Evolutionary conservation across 2,113 vertebrate species (phyloP).

Genomic region (Indri indri): DNA sequence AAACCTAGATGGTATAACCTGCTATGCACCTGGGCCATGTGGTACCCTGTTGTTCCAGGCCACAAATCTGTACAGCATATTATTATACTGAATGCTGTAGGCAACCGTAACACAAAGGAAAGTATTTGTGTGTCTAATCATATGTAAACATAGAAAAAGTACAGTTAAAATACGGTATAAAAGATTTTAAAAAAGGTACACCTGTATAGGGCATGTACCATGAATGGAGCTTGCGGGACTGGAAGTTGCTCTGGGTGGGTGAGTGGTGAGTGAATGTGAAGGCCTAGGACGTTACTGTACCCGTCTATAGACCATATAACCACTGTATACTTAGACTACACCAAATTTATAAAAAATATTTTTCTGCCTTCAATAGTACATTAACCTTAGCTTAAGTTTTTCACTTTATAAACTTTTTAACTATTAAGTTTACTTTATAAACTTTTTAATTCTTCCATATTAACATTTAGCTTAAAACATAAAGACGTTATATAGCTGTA

Average conservation of each 20-base stretch:
- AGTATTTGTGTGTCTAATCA: too few relatives aligned
- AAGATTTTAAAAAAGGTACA: too few relatives aligned
- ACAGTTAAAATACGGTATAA: too few relatives aligned
- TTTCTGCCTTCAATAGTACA: too few relatives aligned
- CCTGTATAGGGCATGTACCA: too few relatives aligned
- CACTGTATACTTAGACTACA: not conserved
- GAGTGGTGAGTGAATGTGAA: not conserved
- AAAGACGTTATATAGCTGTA: not conserved
- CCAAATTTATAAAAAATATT: not conserved
- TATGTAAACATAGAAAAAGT: not conserved
- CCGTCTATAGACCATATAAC: not conserved
- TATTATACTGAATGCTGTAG: too few relatives aligned
- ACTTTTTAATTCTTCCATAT: too few relatives aligned
- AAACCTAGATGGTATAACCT: not conserved
- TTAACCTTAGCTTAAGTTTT: not conserved
- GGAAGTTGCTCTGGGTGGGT: not conserved
- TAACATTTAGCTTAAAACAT: not conserved
- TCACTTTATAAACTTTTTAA: not conserved
- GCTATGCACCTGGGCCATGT: not conserved
- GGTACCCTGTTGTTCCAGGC: not conserved
- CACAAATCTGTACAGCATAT: not conserved
- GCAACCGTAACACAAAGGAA: too few relatives aligned
- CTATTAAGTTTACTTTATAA: too few relatives aligned
- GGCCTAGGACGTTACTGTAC: not conserved
- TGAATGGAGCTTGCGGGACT: not conserved